A percentile compares a stretch with the other conserved stretches of the same genome.
phyloP scores from a whole-genome alignment of 2,888 invertebrate species.

The Heliconius sara region DNA sequence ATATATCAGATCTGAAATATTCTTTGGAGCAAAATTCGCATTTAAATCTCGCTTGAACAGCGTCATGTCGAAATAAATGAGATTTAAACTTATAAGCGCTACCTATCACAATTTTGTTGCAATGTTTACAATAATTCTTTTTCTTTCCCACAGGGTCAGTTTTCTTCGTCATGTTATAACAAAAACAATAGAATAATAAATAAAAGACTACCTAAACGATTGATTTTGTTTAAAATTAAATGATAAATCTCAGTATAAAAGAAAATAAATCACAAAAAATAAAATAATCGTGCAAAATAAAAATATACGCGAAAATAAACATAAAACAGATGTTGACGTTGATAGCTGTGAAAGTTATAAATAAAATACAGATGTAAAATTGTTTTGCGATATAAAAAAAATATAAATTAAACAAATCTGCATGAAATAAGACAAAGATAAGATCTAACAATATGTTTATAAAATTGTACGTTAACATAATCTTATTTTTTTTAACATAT shows the following conservation, averaged over 20 bases:
- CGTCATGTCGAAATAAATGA: slow-evolving; percentile 63
- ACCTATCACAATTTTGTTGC: slow-evolving; percentile 57
- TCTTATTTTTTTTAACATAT: not conserved
- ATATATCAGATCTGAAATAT: slow-evolving; percentile 64
- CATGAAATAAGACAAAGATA: too few species aligned
- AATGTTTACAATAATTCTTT: slow-evolving; percentile 56
- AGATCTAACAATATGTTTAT: not conserved
- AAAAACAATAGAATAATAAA: not conserved
- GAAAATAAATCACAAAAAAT: not conserved
- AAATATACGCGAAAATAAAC: slow-evolving; percentile 13
- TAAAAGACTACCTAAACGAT: not conserved
- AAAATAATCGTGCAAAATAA: slow-evolving; percentile 12
- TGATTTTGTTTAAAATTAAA: not conserved
- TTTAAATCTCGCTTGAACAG: slow-evolving; percentile 57
- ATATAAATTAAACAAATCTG: too few species aligned
- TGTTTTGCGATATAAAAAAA: not conserved
- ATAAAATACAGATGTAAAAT: slow-evolving; percentile 2
- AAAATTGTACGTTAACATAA: not conserved
- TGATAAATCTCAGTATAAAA: not conserved
- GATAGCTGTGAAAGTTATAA: not conserved
- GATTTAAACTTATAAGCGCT: slow-evolving; percentile 56
- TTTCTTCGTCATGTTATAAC: slow-evolving; percentile 45
- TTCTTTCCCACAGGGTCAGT: slow-evolving; percentile 34
- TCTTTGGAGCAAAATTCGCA: slow-evolving; percentile 62
- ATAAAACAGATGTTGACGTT: slow-evolving; percentile 5